These are phyloP conservation scores for Labeo calbasu DNA, from an alignment of 2,797 vertebrate species.

Conservation along the genomic window DNA sequence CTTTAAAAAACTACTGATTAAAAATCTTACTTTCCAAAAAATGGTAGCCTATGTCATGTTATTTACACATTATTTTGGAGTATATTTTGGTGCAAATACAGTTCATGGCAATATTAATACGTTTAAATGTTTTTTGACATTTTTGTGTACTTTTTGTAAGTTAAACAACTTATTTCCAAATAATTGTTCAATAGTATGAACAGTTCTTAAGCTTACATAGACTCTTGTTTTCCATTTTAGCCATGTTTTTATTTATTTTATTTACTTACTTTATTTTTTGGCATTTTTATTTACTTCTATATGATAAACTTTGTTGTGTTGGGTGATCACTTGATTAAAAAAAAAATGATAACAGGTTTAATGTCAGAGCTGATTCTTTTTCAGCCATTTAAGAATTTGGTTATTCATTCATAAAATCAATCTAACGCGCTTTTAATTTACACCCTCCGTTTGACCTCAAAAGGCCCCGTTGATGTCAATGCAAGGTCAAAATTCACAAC, in stretches of 20 bases:
- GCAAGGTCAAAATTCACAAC: conserved; percentile 41
- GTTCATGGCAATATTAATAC: neutral
- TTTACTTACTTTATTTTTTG: neutral
- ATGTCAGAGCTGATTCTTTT: neutral
- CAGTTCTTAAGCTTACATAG: neutral
- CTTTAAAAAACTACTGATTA: no score
- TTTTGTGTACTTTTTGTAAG: neutral
- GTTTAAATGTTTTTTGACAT: neutral
- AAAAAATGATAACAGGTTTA: neutral
- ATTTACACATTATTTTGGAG: neutral
- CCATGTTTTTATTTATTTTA: neutral
- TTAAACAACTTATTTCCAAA: neutral
- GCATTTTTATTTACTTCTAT: neutral
- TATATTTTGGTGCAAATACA: neutral
- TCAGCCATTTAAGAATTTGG: neutral
- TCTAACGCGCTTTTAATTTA: neutral
- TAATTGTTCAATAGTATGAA: neutral
- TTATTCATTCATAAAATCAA: neutral
- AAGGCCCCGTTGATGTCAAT: conserved; percentile 10
- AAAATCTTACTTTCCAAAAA: no score
- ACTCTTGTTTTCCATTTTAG: no score
- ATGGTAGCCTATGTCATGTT: no score
- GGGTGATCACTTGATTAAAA: neutral
- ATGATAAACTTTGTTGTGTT: neutral
- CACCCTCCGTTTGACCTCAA: conserved; percentile 30